Base-by-base conservation (phyloP, 2,113 vertebrate species). In the Otus sunia region DNA sequence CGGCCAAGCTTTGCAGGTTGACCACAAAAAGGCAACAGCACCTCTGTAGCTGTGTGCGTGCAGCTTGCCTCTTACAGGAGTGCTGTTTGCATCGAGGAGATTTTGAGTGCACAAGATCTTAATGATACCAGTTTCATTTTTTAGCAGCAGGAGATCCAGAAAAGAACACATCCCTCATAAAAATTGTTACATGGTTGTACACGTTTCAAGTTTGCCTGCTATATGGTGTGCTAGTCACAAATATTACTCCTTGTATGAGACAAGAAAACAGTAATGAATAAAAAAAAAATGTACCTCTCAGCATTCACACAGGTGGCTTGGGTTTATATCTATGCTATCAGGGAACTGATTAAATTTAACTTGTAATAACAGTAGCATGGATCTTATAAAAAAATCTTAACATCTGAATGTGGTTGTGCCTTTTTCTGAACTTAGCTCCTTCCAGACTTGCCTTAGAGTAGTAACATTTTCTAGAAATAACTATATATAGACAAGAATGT, bases 11-110 rank as follows among this genome's bases (percentile, higher is more conserved):
- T 39, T 32, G 18, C 36, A 87, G 10, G 6, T 39, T 59, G 37
- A 37, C 56, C 53, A 50, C 32, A 26, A 29, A 49, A 69, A 88
- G 10, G 23, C 1, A 4, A 23, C 59, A 66, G 45, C 34, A 34
- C 5, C 12, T 49, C 15, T 2, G 3, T 39, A 55, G 39, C 18
- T 55, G 21, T 20, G 32, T 62, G 26, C 1, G 0, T 43, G 49
- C 15, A 14, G 34, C n/a, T 79, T 47, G 21, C 25, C 13, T 47
- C 36, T 37, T 41, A 19, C 21, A 11, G 10, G 23, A 56, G 37
- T 18, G 15, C 45, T 83, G 23, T 34, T 39, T 52, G 43, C 58
- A n/a, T 29, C 2, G 1, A 37, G 5, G 14, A 47, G n/a, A 32
- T 60, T 56, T 72, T 50, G 45, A 50, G 5, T 32, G 30, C 0